phyloP scores from a whole-genome alignment of 2,113 vertebrate species.

The Oenanthe melanoleuca region DNA sequence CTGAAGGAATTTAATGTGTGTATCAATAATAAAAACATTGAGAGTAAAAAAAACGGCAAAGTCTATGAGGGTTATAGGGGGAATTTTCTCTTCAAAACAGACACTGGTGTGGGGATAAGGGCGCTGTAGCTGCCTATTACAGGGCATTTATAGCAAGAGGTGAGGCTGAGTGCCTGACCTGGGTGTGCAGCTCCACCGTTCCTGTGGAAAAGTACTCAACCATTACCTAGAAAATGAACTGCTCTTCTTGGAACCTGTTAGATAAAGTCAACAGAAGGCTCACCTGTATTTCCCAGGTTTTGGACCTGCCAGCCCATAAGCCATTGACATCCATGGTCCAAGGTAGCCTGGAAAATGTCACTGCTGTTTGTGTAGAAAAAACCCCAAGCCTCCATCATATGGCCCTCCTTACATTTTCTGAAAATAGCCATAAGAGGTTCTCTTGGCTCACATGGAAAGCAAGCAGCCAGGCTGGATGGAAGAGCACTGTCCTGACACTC shows the following conservation, averaged over 20 bases:
- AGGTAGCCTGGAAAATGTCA: background rate
- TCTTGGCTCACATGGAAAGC: background rate
- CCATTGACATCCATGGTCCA: background rate
- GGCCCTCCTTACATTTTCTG: background rate
- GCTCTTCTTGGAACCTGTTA: background rate
- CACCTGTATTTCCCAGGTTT: fast-evolving
- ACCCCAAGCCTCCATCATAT: background rate
- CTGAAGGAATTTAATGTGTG: background rate
- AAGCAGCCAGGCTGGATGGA: background rate
- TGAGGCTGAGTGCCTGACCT: background rate
- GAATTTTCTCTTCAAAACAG: background rate
- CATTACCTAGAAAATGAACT: background rate
- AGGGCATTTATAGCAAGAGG: background rate
- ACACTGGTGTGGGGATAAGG: background rate
- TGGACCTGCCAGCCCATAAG: background rate
- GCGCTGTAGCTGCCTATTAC: background rate
- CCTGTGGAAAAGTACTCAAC: background rate
- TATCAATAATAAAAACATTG: background rate
- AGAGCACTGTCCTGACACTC: background rate
- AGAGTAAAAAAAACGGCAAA: background rate
- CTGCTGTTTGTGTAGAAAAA: background rate
- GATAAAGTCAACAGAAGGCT: background rate
- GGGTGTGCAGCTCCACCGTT: background rate
- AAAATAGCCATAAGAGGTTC: background rate
- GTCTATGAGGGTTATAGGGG: background rate